Conservation (phyloP, 2,888 invertebrate species). For the Geophilus truncorum region DNA sequence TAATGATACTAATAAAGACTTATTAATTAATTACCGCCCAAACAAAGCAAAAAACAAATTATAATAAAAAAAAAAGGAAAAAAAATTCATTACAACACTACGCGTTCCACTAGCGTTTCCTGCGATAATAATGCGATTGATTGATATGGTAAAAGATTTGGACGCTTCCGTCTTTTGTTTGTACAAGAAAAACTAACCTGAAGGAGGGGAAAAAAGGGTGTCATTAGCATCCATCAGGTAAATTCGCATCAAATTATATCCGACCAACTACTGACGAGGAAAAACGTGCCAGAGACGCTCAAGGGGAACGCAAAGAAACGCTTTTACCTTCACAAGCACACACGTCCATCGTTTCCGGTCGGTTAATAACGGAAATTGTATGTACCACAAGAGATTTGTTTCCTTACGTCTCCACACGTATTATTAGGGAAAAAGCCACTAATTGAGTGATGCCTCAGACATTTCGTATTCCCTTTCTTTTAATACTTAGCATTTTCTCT, state of each 20-base stretch:
- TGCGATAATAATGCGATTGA: not conserved
- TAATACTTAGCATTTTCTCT: not conserved
- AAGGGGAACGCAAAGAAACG: not conserved
- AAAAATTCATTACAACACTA: not conserved
- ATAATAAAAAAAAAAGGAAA: not conserved
- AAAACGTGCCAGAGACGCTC: not conserved
- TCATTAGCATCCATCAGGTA: conserved; percentile 5
- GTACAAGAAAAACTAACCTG: not conserved
- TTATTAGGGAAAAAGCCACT: not conserved
- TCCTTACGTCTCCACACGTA: not conserved
- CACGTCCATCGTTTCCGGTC: conserved; percentile 10
- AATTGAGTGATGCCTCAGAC: not conserved
- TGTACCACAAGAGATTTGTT: not conserved
- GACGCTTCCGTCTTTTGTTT: conserved; percentile 10
- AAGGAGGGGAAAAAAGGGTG: not conserved
- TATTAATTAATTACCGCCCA: not conserved
- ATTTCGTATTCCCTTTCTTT: not conserved
- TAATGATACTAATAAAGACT: not conserved
- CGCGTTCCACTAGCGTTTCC: not conserved
- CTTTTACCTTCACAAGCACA: not conserved
- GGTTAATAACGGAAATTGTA: conserved; percentile 1
- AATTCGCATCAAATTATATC: not conserved
- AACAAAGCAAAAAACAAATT: not conserved
- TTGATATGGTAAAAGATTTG: conserved; percentile 4
- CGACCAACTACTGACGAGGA: not conserved